These are phyloP conservation scores for Microtus ochrogaster DNA, from an alignment of 2,113 vertebrate species.

Conservation along the genomic window DNA sequence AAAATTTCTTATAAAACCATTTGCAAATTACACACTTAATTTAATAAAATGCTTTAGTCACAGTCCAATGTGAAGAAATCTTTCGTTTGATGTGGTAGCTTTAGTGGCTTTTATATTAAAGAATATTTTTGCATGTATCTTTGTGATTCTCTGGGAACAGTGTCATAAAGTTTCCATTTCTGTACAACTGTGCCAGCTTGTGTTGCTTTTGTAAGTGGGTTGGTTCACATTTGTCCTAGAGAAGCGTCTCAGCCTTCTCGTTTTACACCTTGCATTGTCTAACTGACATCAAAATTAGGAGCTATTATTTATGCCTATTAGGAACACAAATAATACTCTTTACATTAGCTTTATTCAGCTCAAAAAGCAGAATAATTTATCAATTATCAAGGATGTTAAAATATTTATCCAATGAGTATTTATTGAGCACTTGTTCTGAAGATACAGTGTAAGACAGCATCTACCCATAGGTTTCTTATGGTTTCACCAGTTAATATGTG, in stretches of 20 bases:
- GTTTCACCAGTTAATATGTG: background rate
- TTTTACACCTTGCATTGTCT: background rate
- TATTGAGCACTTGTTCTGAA: conserved; percentile 13
- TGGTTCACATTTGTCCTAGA: conserved; percentile 23
- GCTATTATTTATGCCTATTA: background rate
- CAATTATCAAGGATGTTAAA: conserved; percentile 42
- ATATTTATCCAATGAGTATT: conserved; percentile 24
- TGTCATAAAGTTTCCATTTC: conserved; percentile 43
- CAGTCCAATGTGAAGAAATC: conserved; percentile 73
- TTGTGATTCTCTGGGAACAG: conserved; percentile 44
- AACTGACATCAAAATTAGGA: conserved; percentile 32
- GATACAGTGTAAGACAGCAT: background rate
- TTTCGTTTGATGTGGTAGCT: conserved; percentile 70
- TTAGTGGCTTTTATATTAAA: conserved; percentile 64
- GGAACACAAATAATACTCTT: conserved; percentile 38
- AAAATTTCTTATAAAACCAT: conserved; percentile 85
- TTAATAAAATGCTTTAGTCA: conserved; percentile 87
- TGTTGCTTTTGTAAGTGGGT: conserved; percentile 35
- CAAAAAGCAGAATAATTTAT: conserved; percentile 20
- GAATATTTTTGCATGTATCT: conserved; percentile 40
- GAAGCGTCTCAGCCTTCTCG: conserved; percentile 21
- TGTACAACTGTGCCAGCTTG: conserved; percentile 20
- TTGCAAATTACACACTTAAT: conserved; percentile 83
- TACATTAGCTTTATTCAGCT: conserved; percentile 25
- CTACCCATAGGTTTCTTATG: background rate